These are phyloP conservation scores for Habropoda laboriosa DNA, from an alignment of 1,140 invertebrate species.

Conservation along the genomic window DNA sequence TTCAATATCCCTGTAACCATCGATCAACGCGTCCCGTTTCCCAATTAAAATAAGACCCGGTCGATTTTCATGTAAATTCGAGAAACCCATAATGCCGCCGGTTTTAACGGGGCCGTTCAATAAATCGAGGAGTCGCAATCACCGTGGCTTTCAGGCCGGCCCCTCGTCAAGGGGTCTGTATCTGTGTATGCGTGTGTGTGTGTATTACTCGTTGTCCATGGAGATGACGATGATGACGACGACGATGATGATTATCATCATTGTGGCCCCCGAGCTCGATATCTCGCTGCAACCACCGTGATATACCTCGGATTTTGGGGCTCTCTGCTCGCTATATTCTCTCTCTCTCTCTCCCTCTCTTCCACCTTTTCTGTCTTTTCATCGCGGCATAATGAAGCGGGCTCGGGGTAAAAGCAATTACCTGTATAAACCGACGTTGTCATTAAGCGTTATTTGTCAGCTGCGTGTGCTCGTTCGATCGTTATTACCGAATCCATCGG, in stretches of 20 bases:
- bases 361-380: constrained; percentile 32
- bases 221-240: constrained; percentile 59
- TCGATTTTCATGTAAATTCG: constrained; percentile 44
- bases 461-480: not conserved
- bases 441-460: constrained; percentile 39
- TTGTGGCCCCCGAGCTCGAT: constrained; percentile 54
- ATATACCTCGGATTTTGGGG: constrained; percentile 44
- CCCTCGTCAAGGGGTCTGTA: constrained; percentile 54
- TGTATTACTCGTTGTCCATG: constrained; percentile 55
- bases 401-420: constrained; percentile 35
- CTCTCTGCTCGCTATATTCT: not conserved
- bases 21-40: not conserved
- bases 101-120: constrained; percentile 41
- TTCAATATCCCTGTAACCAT: constrained; percentile 10
- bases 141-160: constrained; percentile 54
- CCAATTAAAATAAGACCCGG: constrained; percentile 42
- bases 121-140: constrained; percentile 62
- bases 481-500: constrained; percentile 13
- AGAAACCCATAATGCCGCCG: constrained; percentile 25
- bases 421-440: constrained; percentile 18
- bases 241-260: constrained; percentile 59
- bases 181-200: too few species aligned
- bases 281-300: constrained; percentile 44
- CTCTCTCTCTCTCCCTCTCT: not conserved
- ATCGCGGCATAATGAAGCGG: constrained; percentile 55